Base-by-base conservation (phyloP, 1,140 invertebrate genomes). In the Diachasma alloeum region DNA sequence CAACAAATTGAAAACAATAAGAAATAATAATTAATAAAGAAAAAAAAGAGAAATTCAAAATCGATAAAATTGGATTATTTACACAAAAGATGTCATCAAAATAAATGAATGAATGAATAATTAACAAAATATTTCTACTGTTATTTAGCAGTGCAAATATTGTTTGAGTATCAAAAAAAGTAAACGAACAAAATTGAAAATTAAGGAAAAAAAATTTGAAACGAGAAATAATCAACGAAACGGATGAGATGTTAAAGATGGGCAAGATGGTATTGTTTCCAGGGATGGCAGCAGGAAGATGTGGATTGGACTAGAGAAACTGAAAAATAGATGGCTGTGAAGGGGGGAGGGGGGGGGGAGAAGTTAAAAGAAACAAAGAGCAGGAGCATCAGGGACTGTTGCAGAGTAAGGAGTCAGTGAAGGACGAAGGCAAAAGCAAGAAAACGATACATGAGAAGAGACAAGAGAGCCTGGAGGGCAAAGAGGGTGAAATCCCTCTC, bases 381-480 rank as follows among this genome's bases (percentile, higher is more conserved):
- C 22, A 74, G 72, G 36, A 37, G 13, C 19, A n/a, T n/a, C n/a
- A 68, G 42, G 37, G 17, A 44, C 37, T 68, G 56, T 42, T 66
- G 36, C 72, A 59, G 24, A 31, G 72, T 39, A 63, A 63, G 59
- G 59, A 74, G 73, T 37, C 42, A 37, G 22, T 59, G 73, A 74
- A 67, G 63, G 63, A 74, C 53, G 53, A 73, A 63, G 59, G 59
- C 59, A 24, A 53, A n/a, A 73, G 48, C 53, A 73, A 42, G 73
- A 66, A 74, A 48, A 63, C 26, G 48, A 74, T 67, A 68, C 66
- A 74, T 6, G 72, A 26, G 44, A 24, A 67, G 68, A 46, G 68
- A 63, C 13, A 73, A 42, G 67, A 69, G 67, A 67, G 26, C 24
- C 66, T 13, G 36, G 31, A 37, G 71, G 53, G 71, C 46, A 36